These are phyloP conservation scores for Sprattus sprattus DNA, from an alignment of 2,113 vertebrate species.

Conservation along the genomic window DNA sequence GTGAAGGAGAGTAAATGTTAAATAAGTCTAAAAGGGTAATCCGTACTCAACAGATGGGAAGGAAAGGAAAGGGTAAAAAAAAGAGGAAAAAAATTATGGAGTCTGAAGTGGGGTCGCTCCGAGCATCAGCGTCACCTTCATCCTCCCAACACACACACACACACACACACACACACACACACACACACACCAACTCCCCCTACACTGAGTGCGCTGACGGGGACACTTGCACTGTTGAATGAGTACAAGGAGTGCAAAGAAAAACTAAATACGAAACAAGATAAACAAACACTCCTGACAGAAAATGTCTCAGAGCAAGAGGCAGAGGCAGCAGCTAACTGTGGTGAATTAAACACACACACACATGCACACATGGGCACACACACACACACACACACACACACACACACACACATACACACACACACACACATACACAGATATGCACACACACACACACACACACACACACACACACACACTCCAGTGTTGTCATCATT, in stretches of 20 bases:
- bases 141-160: neutral
- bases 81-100: neutral
- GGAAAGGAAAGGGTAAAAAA: no score
- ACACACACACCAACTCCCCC: no score
- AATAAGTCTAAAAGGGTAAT: slow-evolving; percentile 1
- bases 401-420: no score
- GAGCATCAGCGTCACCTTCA: neutral
- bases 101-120: neutral
- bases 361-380: no score
- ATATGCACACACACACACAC: no score
- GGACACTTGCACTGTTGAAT: neutral
- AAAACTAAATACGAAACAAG: neutral
- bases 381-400: neutral
- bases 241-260: neutral
- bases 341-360: neutral
- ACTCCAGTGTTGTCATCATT: neutral
- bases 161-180: neutral
- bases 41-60: neutral
- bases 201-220: neutral
- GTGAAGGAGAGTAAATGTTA: neutral
- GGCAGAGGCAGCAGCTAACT: no score
- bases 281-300: no score
- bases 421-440: neutral
- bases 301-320: no score
- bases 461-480: neutral